Evolutionary conservation across 2,888 invertebrate genomes (phyloP).

Genomic region (Leucophora obtusa): DNA sequence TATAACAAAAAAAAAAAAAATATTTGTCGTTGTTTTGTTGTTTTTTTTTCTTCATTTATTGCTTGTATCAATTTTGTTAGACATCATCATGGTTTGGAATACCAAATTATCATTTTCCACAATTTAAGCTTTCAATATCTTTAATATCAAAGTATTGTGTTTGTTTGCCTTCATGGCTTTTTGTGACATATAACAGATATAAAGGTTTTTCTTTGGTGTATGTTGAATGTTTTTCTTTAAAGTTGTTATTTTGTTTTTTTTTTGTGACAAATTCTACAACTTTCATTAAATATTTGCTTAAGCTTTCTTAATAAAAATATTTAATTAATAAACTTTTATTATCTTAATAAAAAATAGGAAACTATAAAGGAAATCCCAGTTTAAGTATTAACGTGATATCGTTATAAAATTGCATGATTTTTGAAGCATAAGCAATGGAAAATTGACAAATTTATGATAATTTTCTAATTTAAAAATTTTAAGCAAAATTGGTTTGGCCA

Average conservation of each 20-base stretch:
- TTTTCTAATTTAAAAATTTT: too few species aligned
- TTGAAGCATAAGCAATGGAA: too few species aligned
- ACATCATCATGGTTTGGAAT: conserved; percentile 52
- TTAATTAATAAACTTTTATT: conserved; percentile 44
- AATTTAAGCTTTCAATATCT: conserved; percentile 45
- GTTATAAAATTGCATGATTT: too few species aligned
- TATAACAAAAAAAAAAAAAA: neutral
- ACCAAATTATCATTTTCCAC: conserved; percentile 45
- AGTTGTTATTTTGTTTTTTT: conserved; percentile 3
- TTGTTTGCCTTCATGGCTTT: conserved; percentile 42
- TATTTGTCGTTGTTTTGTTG: conserved; percentile 2
- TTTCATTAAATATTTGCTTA: conserved; percentile 21
- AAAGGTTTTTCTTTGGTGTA: conserved; percentile 22
- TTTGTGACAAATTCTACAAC: conserved; percentile 29
- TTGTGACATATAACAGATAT: conserved; percentile 42
- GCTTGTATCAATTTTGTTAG: conserved; percentile 27
- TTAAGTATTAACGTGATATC: too few species aligned
- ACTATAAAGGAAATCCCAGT: too few species aligned
- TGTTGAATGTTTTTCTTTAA: neutral
- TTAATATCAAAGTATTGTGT: conserved; percentile 50
- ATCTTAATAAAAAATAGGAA: neutral
- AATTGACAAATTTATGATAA: too few species aligned
- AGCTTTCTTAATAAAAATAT: conserved; percentile 15
- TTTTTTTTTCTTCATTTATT: conserved; percentile 35
- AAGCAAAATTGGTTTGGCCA: too few species aligned